Percentiles rank a stretch among this genome's conserved stretches.
Conservation (phyloP, 2,888 invertebrate genomes). For the Magallana nippona region DNA sequence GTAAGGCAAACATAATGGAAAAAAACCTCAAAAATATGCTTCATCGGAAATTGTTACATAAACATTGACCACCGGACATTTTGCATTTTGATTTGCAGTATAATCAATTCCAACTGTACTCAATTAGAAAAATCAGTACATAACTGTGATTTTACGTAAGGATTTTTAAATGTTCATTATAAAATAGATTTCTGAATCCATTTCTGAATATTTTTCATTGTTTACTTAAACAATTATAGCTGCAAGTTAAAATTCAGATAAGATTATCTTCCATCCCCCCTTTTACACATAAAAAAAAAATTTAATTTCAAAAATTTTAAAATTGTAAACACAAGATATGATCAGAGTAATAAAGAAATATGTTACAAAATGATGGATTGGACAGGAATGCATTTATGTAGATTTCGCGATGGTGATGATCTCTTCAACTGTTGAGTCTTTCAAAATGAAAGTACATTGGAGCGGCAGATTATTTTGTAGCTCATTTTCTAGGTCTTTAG, state of each 20-base stretch:
- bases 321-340: not conserved
- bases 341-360: not conserved
- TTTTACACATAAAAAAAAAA: not conserved
- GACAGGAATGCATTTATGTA: not conserved
- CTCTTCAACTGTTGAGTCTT: constrained; percentile 16
- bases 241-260: no score
- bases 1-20: not conserved
- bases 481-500: not conserved
- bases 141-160: not conserved
- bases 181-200: not conserved
- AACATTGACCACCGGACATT: no score
- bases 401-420: not conserved
- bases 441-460: not conserved
- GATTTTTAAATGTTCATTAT: constrained; percentile 4
- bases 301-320: not conserved
- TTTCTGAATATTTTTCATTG: no score
- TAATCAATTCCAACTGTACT: not conserved
- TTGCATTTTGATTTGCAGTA: not conserved
- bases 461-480: not conserved
- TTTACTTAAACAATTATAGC: no score
- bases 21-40: not conserved
- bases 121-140: not conserved
- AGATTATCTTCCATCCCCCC: not conserved
- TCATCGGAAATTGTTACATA: no score
- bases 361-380: not conserved